Evolutionary conservation across 2,797 vertebrate species (phyloP), one percentile per base, ranked within the genome.

Genomic region (Poeciliopsis turneri): DNA sequence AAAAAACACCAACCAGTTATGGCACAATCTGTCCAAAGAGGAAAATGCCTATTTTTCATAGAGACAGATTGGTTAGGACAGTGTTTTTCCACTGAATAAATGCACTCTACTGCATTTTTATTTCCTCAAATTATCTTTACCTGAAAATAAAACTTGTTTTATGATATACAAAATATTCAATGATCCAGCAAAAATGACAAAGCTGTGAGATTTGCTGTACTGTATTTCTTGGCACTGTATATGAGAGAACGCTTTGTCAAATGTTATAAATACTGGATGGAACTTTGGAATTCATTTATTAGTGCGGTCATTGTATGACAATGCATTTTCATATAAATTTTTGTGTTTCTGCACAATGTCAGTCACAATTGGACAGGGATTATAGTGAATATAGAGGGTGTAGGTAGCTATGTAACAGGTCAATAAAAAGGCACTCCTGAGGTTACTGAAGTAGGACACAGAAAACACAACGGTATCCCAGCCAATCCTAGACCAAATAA

Each of bases 401-500:
- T 80, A 82, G 53, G 11, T 9, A 78, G 70, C 72, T n/a, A 46
- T 36, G 69, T 16, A 12, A 2, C 6, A 36, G 41, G 23, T 79
- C 68, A 85, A 45, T 82, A 68, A 84, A 75, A 82, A 81, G 39
- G 75, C 73, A 36, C 25, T 74, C 28, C 51, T 4, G 45, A 64
- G 80, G 71, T 83, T 72, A 66, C 64, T 43, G 74, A 82, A 86
- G 39, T 47, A 46, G 18, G 72, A 78, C 25, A 46, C 33, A 72
- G 73, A 75, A 45, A 47, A 79, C 70, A 74, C 69, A 84, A 76
- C 53, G 81, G 74, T 64, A 83, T 68, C 59, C 64, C 15, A n/a
- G 76, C 66, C 79, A 59, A 83, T 76, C 64, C 3, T 6, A 71
- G 66, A 71, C 16, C 46, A 81, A 83, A 82, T 76, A 84, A 80